Evolutionary conservation across 2,797 vertebrate species (phyloP).

Genomic region (Coreius guichenoti): DNA sequence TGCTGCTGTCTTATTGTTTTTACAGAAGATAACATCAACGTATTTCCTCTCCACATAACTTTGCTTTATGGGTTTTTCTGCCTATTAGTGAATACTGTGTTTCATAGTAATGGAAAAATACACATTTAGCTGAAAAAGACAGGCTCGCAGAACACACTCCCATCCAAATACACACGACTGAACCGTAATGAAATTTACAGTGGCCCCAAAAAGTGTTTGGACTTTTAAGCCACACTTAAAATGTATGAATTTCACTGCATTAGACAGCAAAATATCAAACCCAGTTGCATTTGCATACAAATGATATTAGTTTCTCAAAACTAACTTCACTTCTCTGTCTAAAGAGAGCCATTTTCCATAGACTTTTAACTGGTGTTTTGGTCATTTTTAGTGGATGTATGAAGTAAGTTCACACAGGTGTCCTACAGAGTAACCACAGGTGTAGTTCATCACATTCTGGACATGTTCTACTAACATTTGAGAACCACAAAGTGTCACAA

Average conservation of each 20-base stretch:
- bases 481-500: neutral
- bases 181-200: conserved; percentile 15
- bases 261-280: conserved; percentile 9
- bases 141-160: conserved; percentile 1
- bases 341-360: neutral
- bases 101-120: conserved; percentile 21
- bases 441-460: neutral
- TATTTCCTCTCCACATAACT: conserved; percentile 45
- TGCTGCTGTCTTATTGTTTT: conserved; percentile 54
- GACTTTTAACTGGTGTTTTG: conserved; percentile 9
- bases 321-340: neutral
- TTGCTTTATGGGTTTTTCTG: conserved; percentile 41
- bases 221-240: conserved; percentile 24
- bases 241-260: conserved; percentile 18
- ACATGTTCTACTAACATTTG: neutral
- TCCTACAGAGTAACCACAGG: neutral
- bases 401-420: neutral
- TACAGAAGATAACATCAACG: conserved; percentile 44
- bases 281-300: conserved; percentile 7
- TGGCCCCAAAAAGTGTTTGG: neutral
- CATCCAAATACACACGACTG: conserved; percentile 3
- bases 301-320: conserved; percentile 12
- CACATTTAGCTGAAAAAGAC: conserved; percentile 13
- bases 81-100: conserved; percentile 30
- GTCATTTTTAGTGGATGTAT: neutral